Evolutionary conservation across 1,140 invertebrate genomes (phyloP).

Genomic region (Limonius californicus): DNA sequence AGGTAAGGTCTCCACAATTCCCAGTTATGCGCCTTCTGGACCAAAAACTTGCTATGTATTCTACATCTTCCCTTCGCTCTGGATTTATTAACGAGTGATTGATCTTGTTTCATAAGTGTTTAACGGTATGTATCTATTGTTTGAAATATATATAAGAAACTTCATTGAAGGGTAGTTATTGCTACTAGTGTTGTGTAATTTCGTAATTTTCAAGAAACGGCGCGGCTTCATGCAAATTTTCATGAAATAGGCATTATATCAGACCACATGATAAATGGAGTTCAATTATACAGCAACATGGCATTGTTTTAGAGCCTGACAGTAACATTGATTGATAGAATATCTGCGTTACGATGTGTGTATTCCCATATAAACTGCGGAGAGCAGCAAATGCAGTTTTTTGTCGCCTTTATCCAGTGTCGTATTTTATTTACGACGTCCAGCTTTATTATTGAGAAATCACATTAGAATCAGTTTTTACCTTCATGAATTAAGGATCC

Average conservation of each 20-base stretch:
- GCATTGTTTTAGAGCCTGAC: constrained; percentile 42
- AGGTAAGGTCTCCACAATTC: constrained; percentile 17
- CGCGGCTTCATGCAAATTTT: constrained; percentile 29
- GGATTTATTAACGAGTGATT: constrained; percentile 20
- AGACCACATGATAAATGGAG: constrained; percentile 38
- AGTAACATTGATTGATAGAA: constrained; percentile 43
- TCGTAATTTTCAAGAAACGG: constrained; percentile 16
- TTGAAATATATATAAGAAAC: no score
- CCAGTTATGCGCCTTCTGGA: neutral
- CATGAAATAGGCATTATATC: constrained; percentile 34
- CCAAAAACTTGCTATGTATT: neutral
- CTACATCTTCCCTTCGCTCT: neutral
- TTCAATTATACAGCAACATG: constrained; percentile 42
- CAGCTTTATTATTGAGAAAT: constrained; percentile 32
- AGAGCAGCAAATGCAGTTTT: constrained; percentile 26
- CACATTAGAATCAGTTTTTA: constrained; percentile 20
- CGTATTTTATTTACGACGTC: neutral
- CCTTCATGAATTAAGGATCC: constrained; percentile 32
- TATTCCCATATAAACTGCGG: constrained; percentile 29
- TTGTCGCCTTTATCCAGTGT: constrained; percentile 17
- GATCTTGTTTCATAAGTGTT: constrained; percentile 14
- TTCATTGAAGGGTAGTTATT: no score
- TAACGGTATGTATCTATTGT: constrained; percentile 21
- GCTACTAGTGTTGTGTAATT: no score
- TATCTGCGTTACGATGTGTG: constrained; percentile 35